Evolutionary conservation across 2,888 invertebrate genomes (phyloP).

Genomic region (Cryptosula pallasiana): DNA sequence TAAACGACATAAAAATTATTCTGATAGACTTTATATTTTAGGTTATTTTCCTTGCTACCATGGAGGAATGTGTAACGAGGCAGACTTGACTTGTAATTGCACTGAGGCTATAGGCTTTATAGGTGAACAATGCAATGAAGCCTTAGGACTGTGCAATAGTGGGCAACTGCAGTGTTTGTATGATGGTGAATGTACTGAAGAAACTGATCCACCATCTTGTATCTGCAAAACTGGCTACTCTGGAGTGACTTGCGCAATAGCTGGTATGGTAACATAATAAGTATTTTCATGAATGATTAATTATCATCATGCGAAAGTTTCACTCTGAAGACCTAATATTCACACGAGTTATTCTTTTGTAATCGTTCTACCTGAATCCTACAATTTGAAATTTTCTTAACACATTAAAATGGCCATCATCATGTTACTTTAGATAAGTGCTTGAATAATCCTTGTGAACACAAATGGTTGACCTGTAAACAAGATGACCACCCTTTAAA

Average conservation of each 20-base stretch:
- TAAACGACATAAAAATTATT: too few relatives aligned
- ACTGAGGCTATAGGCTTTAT: background rate
- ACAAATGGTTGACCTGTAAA: background rate
- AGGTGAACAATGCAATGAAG: background rate
- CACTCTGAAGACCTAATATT: too few relatives aligned
- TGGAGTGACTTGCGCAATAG: background rate
- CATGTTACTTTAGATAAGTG: background rate
- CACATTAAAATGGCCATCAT: too few relatives aligned
- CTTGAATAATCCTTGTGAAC: background rate
- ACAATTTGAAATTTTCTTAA: too few relatives aligned
- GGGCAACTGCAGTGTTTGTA: conserved; percentile 1
- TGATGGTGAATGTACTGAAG: background rate
- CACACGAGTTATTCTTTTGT: too few relatives aligned
- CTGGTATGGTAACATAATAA: too few relatives aligned
- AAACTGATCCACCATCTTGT: background rate
- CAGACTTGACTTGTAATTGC: background rate
- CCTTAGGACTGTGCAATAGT: background rate
- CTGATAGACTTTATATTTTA: background rate
- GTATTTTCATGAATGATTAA: too few relatives aligned
- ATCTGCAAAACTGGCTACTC: background rate
- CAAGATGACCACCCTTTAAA: background rate
- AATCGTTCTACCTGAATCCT: too few relatives aligned
- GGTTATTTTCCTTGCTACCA: background rate
- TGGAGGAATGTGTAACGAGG: background rate
- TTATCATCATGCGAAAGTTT: too few relatives aligned